phyloP scores from a whole-genome alignment of 2,888 invertebrate species.

The Rhynchonema sp. region DNA sequence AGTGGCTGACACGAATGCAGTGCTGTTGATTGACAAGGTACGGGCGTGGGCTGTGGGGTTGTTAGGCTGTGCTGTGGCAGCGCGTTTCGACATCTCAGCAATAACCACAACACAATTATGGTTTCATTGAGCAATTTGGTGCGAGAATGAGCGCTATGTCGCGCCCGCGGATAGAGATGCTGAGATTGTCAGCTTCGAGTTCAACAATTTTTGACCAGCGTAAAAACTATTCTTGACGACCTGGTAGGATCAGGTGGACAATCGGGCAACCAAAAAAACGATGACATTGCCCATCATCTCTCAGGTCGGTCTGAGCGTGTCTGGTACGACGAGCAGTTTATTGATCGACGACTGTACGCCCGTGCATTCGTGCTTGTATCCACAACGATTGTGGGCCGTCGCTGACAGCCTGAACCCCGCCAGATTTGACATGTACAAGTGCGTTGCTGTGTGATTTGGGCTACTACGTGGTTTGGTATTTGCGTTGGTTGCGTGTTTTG shows the following conservation, averaged over 20 bases:
- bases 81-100: too few relatives aligned
- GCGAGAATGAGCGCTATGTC: too few relatives aligned
- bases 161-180: not conserved
- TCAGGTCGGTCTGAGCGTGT: not conserved
- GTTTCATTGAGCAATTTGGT: too few relatives aligned
- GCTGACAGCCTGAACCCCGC: not conserved
- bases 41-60: not conserved
- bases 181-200: not conserved
- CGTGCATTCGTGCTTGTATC: conserved; percentile 37
- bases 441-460: not conserved
- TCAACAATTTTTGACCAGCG: too few relatives aligned
- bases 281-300: not conserved
- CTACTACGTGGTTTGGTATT: too few relatives aligned
- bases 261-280: too few relatives aligned
- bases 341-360: conserved; percentile 14
- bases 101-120: too few relatives aligned
- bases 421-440: not conserved
- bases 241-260: too few relatives aligned
- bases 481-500: too few relatives aligned
- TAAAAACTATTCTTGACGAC: too few relatives aligned
- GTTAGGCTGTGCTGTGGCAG: too few relatives aligned
- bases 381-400: conserved; percentile 45
- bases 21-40: not conserved
- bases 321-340: conserved; percentile 4
- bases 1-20: not conserved